Percentiles rank a stretch among this genome's conserved stretches.
These are phyloP conservation scores for Cantharis lateralis DNA, from an alignment of 2,888 invertebrate species.

Conservation along the genomic window DNA sequence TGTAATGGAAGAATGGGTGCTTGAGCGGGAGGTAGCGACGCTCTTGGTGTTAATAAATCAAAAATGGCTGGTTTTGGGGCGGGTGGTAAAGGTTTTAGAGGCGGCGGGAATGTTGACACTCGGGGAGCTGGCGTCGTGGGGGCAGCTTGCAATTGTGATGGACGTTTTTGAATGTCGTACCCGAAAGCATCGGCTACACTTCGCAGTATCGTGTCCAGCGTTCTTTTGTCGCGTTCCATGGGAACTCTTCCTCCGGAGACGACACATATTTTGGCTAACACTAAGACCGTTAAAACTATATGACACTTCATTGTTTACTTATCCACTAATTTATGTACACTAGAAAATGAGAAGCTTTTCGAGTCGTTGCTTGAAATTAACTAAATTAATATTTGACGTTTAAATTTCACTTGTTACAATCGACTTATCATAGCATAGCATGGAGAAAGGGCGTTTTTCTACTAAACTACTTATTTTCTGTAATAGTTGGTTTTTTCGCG, in stretches of 20 bases:
- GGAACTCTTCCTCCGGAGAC: background rate
- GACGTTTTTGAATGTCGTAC: conserved; percentile 52
- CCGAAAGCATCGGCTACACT: conserved; percentile 54
- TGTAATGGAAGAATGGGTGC: background rate
- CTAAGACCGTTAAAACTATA: conserved; percentile 7
- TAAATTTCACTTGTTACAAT: conserved; percentile 48
- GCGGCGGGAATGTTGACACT: conserved; percentile 43
- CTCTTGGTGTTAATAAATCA: background rate
- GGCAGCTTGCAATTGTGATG: conserved; percentile 44
- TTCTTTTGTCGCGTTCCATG: conserved; percentile 46
- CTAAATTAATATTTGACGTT: conserved; percentile 38
- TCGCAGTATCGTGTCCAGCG: conserved; percentile 50
- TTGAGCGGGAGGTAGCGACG: background rate
- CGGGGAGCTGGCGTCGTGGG: conserved; percentile 37
- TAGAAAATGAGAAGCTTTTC: conserved; percentile 22
- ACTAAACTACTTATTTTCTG: conserved; percentile 42
- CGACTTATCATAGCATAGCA: conserved; percentile 45
- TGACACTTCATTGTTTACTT: background rate
- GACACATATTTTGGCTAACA: conserved; percentile 4
- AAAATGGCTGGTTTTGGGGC: background rate
- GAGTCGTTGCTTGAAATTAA: conserved; percentile 38
- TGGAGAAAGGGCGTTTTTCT: conserved; percentile 46
- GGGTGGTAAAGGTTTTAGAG: conserved; percentile 44
- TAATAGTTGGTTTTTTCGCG: conserved; percentile 47
- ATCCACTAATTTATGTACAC: conserved; percentile 8